Base-by-base conservation (phyloP, 35 echinoderm and acorn worm species). In the Diadema setosum region DNA sequence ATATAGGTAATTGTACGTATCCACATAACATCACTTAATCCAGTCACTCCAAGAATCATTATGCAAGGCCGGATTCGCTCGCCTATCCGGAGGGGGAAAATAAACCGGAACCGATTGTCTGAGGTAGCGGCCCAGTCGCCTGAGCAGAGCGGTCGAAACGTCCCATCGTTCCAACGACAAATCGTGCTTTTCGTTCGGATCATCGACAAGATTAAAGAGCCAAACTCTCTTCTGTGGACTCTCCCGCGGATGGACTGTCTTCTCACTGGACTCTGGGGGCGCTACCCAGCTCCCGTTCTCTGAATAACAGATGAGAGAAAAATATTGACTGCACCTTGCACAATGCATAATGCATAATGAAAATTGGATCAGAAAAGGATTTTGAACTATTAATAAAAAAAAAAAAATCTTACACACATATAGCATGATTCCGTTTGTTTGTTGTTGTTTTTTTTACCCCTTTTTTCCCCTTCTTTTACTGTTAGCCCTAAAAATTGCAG, bases 271-370 rank as follows among this genome's bases (percentile, higher is more conserved):
- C 29, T 91, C 91, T 45, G 91, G 95, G 21, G 89, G 88, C 25
- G 95, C 63, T 17, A 98, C 87, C 95, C 95, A 98, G 41, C 67
- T 87, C 36, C 52, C 81, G 42, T 91, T 91, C 32, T 89, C 95
- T 94, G 78, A 12, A 16, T 15, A 33, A 14, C 58, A 63, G 32
- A 63, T 26, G 24, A 1, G 32, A 21, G 21, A 1, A 55, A 12
- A 55, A 55, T 12, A n/a, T n/a, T n/a, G n/a, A 12, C 14, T 55
- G 49, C 0, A 16, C 14, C 21, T 55, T 21, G 21, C 14, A 1
- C 49, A 55, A 16, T 60, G 1, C 57, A 18, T 8, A 0, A 8
- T 3, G 17, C 30, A n/a, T 0, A 15, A 6, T 17, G 8, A 16
- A 1, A 8, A 15, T 17, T 16, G 4, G 7, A 0, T 24, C 21